phyloP scores from a whole-genome alignment of 2,888 invertebrate genomes.

The Podotricha telesiphe region DNA sequence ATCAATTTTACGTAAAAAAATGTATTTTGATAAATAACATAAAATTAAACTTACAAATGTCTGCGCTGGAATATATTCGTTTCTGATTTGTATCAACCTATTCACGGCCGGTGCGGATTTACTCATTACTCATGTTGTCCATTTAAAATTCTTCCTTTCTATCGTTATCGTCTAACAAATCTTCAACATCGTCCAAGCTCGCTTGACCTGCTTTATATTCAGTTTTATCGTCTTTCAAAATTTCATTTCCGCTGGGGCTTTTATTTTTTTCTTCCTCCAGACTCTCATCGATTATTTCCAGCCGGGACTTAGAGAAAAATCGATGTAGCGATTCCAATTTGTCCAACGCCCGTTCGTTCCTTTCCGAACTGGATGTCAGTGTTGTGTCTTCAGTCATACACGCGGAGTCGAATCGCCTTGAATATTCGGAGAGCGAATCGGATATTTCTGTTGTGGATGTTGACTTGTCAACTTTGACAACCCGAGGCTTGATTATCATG shows the following conservation, averaged over 20 bases:
- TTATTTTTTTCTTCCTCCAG: constrained; percentile 65
- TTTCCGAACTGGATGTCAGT: constrained; percentile 61
- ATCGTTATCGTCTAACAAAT: constrained; percentile 67
- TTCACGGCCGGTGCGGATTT: too few species aligned
- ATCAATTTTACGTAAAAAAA: too few species aligned
- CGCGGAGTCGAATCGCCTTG: constrained; percentile 65
- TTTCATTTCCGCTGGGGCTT: constrained; percentile 48
- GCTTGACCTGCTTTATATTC: constrained; percentile 67
- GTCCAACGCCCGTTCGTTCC: constrained; percentile 68
- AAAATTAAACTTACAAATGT: too few species aligned
- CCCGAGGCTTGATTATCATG: constrained; percentile 72
- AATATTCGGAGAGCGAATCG: constrained; percentile 68
- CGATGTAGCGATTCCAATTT: constrained; percentile 74
- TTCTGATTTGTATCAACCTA: too few species aligned
- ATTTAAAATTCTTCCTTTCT: constrained; percentile 42
- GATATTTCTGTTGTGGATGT: constrained; percentile 76
- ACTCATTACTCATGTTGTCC: constrained; percentile 23
- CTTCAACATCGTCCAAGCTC: constrained; percentile 76
- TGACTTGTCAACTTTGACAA: constrained; percentile 69
- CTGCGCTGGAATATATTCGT: too few species aligned
- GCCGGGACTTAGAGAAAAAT: constrained; percentile 74
- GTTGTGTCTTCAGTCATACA: constrained; percentile 76
- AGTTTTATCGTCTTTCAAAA: constrained; percentile 43
- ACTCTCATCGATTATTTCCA: constrained; percentile 78
- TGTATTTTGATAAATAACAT: too few species aligned